Percentiles rank a stretch among this genome's conserved stretches.
Conservation (phyloP, 2,888 invertebrate genomes). For the Proisotoma minuta region DNA sequence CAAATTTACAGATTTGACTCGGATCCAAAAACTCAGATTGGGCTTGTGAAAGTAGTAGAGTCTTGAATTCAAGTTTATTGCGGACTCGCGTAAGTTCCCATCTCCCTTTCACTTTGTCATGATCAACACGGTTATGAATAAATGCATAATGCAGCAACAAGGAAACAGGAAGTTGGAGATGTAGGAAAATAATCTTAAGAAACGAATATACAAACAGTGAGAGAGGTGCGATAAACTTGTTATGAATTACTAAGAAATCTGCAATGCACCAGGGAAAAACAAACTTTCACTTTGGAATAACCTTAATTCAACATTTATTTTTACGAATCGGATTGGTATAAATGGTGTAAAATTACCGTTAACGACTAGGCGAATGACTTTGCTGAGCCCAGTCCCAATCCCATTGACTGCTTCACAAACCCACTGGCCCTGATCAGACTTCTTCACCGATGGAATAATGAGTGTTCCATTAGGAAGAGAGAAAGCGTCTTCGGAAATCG, state of each 20-base stretch:
- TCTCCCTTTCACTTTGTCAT: not conserved
- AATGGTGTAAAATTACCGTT: slow-evolving; percentile 43
- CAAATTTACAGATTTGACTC: not conserved
- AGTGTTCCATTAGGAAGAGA: slow-evolving; percentile 46
- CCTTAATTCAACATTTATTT: no score
- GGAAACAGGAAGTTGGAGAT: not conserved
- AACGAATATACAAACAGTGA: not conserved
- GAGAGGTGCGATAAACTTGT: not conserved
- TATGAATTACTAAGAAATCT: slow-evolving; percentile 7
- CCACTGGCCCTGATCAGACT: slow-evolving; percentile 50
- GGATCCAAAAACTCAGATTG: not conserved
- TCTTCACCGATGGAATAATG: slow-evolving; percentile 39
- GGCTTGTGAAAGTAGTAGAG: no score
- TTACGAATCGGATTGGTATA: not conserved
- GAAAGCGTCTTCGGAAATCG: slow-evolving; percentile 30
- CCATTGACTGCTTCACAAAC: slow-evolving; percentile 52
- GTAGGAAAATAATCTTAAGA: no score
- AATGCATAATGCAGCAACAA: not conserved
- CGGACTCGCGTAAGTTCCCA: not conserved
- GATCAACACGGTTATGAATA: not conserved
- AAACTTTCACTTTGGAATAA: no score
- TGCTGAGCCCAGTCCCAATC: slow-evolving; percentile 52
- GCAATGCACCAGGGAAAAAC: slow-evolving; percentile 15
- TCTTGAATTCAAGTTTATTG: no score
- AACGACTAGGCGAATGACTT: slow-evolving; percentile 49